phyloP scores from a whole-genome alignment of 2,888 invertebrate species.

The Lithodes maja region DNA sequence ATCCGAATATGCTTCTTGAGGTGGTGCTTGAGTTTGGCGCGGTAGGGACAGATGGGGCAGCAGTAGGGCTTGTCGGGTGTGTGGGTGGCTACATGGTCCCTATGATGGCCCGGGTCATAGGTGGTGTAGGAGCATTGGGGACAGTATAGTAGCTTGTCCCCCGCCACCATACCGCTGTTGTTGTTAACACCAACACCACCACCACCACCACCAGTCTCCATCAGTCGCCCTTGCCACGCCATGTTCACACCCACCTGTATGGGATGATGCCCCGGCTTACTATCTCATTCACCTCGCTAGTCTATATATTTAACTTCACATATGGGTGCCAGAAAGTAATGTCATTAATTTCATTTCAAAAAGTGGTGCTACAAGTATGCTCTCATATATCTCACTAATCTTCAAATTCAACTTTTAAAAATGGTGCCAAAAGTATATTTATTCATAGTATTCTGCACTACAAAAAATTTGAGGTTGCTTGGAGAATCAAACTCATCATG shows the following conservation, averaged over 20 bases:
- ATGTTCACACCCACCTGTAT: constrained; percentile 44
- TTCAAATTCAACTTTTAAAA: no score
- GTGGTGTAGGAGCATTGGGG: constrained; percentile 41
- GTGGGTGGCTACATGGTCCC: constrained; percentile 35
- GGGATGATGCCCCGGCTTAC: constrained; percentile 38
- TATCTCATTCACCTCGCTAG: not conserved
- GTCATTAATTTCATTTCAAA: no score
- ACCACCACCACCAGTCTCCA: not conserved
- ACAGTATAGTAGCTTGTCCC: constrained; percentile 24
- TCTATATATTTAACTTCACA: no score
- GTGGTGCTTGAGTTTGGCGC: constrained; percentile 35
- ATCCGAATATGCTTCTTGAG: constrained; percentile 31
- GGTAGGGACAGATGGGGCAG: constrained; percentile 33
- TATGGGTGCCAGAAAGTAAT: no score
- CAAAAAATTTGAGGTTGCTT: no score
- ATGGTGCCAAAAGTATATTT: no score
- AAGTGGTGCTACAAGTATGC: no score
- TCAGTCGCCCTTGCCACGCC: constrained; percentile 7
- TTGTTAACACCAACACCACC: not conserved
- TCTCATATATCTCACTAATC: no score
- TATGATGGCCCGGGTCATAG: not conserved
- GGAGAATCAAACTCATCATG: no score
- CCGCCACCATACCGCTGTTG: not conserved
- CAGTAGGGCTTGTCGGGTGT: constrained; percentile 38
- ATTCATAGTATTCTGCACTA: no score